Evolutionary conservation across 2,888 invertebrate genomes (phyloP), one percentile per base, ranked within the genome.

Genomic region (Patella pellucida): DNA sequence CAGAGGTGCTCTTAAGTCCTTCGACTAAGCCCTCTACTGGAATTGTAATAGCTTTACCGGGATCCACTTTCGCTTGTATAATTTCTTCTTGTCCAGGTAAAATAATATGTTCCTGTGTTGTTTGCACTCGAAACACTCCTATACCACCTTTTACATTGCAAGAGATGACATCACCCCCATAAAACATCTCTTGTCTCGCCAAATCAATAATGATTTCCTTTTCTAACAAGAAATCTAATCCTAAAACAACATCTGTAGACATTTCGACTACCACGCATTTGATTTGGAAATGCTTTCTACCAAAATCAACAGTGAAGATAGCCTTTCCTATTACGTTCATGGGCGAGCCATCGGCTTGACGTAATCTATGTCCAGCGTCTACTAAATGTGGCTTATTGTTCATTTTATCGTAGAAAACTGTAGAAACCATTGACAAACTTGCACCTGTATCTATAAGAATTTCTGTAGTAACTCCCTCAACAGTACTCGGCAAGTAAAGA

Each of bases 211-310:
- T 23, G 19, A 62, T 62, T 12, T 16, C 62, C n/a, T 62, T 62
- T n/a, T 62, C 16, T 0, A 62, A 19, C n/a, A 62, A 23, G 23
- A 62, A 62, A 62, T 62, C 62, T 23, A 62, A 23, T 2, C 62
- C 62, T 19, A 62, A 23, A 62, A 62, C 23, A n/a, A 62, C 62
- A 62, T 62, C 62, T 62, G 62, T 23, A 9, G n/a, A n/a, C 62
- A 62, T 62, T 11, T 62, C 23, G 3, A 62, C 62, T 62, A 62
- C 62, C 23, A 23, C 62, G 23, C 62, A 62, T n/a, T 62, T 62
- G 5, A 62, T 12, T n/a, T 62, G 19, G 19, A 62, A 12, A 23
- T n/a, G 23, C 19, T 19, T n/a, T 62, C 19, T 62, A 9, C 62
- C 62, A 62, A 62, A n/a, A 19, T 7, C 14, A 19, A 62, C 19